Evolutionary conservation across 2,888 invertebrate genomes (phyloP).

Genomic region (Vanessa cardui): DNA sequence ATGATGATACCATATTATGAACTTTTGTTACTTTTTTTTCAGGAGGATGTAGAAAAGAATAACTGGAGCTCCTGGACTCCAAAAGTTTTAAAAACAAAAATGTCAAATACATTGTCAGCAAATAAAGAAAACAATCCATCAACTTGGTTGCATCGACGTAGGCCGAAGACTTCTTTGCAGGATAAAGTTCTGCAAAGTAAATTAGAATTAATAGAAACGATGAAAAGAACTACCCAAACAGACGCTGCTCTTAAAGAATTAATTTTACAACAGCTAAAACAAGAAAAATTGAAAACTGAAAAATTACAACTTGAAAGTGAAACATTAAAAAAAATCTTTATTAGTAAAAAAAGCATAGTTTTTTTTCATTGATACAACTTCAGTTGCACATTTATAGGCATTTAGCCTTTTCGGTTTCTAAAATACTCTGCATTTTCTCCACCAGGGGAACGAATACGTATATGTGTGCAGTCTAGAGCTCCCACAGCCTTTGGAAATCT

Average conservation of each 20-base stretch:
- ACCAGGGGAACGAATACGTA: constrained; percentile 18
- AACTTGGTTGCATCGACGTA: constrained; percentile 1
- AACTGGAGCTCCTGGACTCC: constrained; percentile 1
- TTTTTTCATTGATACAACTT: background rate
- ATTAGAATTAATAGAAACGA: background rate
- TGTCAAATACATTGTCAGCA: background rate
- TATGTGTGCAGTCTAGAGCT: constrained; percentile 27
- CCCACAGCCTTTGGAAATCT: constrained; percentile 33
- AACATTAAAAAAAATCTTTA: background rate
- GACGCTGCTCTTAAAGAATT: background rate
- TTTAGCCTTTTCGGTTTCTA: no score
- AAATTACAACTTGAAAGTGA: background rate
- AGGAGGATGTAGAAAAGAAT: background rate
- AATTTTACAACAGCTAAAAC: constrained; percentile 1
- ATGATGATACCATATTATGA: background rate
- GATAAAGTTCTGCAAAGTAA: constrained; percentile 1
- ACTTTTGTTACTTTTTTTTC: background rate
- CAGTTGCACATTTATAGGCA: no score
- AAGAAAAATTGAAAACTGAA: background rate
- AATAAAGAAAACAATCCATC: constrained; percentile 1
- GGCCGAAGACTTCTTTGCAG: background rate
- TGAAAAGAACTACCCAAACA: background rate
- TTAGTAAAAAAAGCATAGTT: background rate
- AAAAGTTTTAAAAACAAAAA: background rate
- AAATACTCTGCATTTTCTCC: no score